These are phyloP conservation scores for Chascanopsetta lugubris DNA, from an alignment of 2,113 vertebrate genomes.

Conservation along the genomic window DNA sequence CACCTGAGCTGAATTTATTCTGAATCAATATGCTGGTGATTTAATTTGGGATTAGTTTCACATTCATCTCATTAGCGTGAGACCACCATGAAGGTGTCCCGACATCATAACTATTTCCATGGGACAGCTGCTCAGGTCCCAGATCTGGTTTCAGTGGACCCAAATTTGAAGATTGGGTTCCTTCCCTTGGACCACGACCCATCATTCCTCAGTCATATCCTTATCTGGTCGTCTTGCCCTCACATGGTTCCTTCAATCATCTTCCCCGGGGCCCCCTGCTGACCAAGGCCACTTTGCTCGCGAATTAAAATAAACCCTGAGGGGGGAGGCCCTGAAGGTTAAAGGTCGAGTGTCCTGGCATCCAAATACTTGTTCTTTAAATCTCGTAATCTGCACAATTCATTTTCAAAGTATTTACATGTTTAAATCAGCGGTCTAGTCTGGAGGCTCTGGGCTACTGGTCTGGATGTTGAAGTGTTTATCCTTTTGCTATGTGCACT, in stretches of 20 bases:
- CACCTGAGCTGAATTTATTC: neutral
- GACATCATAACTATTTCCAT: slow-evolving; percentile 64
- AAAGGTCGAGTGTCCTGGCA: neutral
- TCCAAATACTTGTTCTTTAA: neutral
- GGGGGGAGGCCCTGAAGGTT: neutral
- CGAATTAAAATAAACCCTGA: slow-evolving; percentile 55
- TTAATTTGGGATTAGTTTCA: slow-evolving; percentile 26
- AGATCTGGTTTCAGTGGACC: slow-evolving; percentile 73
- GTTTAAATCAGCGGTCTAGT: neutral
- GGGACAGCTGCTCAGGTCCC: slow-evolving; percentile 83
- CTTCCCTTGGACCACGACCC: slow-evolving; percentile 76
- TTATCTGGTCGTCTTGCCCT: slow-evolving; percentile 66
- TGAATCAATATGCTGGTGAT: slow-evolving; percentile 14
- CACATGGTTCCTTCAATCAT: slow-evolving; percentile 66
- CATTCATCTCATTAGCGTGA: slow-evolving; percentile 39
- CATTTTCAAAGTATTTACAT: neutral
- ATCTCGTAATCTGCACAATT: neutral
- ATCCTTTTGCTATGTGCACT: slow-evolving; percentile 39
- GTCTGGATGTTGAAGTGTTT: slow-evolving; percentile 53
- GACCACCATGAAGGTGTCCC: slow-evolving; percentile 25
- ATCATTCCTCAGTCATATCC: slow-evolving; percentile 74
- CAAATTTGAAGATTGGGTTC: slow-evolving; percentile 73
- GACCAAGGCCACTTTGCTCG: slow-evolving; percentile 27
- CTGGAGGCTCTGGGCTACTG: slow-evolving; percentile 8
- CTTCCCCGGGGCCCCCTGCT: slow-evolving; percentile 22